Conservation (phyloP, 2,888 invertebrate genomes). For the Marronus borbonicus region DNA sequence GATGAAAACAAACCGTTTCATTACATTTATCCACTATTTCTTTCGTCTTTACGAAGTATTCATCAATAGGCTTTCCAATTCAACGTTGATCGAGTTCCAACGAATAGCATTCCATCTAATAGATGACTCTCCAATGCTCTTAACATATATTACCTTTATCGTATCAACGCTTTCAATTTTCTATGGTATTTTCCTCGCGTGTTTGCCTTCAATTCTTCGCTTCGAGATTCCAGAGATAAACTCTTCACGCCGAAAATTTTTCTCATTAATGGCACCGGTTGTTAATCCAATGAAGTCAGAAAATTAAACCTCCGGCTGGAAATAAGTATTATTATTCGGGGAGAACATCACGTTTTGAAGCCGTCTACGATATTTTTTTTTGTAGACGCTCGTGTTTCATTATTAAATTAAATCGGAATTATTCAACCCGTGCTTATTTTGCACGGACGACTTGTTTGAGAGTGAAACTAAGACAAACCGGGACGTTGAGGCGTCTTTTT, state of each 20-base stretch:
- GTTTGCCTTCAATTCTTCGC: background rate
- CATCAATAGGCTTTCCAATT: slow-evolving; percentile 6
- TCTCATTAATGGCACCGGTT: background rate
- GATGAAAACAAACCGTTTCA: no score
- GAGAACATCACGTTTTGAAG: background rate
- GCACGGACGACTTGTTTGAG: no score
- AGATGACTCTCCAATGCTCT: background rate
- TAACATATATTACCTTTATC: slow-evolving; percentile 5
- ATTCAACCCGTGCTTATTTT: no score
- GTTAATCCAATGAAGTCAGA: slow-evolving; percentile 1
- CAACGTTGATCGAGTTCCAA: background rate
- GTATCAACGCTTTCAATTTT: background rate
- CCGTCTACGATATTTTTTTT: no score
- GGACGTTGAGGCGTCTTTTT: no score
- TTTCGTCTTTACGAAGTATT: background rate
- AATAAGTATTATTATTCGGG: background rate
- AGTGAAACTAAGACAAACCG: no score
- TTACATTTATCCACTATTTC: background rate
- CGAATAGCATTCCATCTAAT: background rate
- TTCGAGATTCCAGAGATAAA: background rate
- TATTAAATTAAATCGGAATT: no score
- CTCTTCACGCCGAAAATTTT: background rate
- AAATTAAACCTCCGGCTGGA: background rate
- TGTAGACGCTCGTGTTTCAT: no score
- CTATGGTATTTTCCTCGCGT: background rate